Conservation (phyloP, 2,797 vertebrate genomes). For the Apogon talboti region DNA sequence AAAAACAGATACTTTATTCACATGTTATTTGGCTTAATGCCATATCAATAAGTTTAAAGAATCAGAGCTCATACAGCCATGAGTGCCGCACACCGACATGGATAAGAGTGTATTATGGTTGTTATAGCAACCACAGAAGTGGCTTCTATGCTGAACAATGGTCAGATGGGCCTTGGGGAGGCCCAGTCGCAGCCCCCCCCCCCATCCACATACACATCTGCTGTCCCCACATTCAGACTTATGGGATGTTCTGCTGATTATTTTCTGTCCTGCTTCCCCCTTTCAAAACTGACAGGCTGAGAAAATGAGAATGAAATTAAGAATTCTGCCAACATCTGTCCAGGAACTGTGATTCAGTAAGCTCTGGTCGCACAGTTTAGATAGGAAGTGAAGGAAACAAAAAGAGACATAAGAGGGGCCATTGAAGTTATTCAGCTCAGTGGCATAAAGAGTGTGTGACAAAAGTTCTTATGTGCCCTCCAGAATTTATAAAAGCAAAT, state of each 20-base stretch:
- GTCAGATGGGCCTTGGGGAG: constrained; percentile 84
- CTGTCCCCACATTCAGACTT: constrained; percentile 90
- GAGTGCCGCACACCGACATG: constrained; percentile 85
- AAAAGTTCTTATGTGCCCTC: constrained; percentile 54
- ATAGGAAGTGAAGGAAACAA: constrained; percentile 31
- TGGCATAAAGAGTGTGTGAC: constrained; percentile 50
- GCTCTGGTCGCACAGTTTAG: constrained; percentile 17
- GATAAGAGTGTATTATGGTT: constrained; percentile 89
- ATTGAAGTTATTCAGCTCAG: constrained; percentile 31
- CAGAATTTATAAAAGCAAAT: constrained; percentile 36
- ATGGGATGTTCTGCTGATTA: constrained; percentile 86
- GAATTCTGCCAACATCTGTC: constrained; percentile 80
- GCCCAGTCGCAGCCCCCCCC: constrained; percentile 30
- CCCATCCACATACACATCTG: constrained; percentile 90
- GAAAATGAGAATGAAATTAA: constrained; percentile 74
- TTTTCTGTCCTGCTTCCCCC: constrained; percentile 76
- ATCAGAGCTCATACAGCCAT: constrained; percentile 73
- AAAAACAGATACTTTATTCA: background rate
- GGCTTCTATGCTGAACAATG: constrained; percentile 87
- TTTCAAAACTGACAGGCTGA: constrained; percentile 77
- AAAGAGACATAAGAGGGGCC: constrained; percentile 5
- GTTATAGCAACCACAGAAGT: constrained; percentile 93
- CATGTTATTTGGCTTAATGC: background rate
- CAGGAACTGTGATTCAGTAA: constrained; percentile 48
- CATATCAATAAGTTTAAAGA: constrained; percentile 41